Evolutionary conservation across 1,140 invertebrate species (phyloP), one percentile per base, ranked within the genome.

Genomic region (Melipona quadrifasciata): DNA sequence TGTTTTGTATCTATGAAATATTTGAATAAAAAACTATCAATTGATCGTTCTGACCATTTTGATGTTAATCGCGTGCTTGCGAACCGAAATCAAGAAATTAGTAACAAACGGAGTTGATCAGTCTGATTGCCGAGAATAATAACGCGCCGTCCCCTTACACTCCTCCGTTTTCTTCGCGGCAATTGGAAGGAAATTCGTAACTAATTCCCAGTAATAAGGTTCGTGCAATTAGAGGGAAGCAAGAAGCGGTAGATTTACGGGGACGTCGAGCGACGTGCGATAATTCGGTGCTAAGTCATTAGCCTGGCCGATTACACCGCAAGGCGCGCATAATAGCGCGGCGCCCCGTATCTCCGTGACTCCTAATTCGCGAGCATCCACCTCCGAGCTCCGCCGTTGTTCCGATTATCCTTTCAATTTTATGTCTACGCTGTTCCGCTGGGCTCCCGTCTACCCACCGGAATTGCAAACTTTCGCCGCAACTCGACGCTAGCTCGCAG

Each of bases 201-300:
- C 88, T 89, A 89, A 89, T 89, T 89, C 70, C 68, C 24, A 68
- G 57, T 72, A 78, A 86, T 84, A 89, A 80, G 73, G 82, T 82
- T 65, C 55, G 65, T 31, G 77, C 84, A 89, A 89, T 89, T 89
- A 89, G 77, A 39, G 84, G 73, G 80, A 80, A 78, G 74, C 47
- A 76, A 65, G 78, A 73, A 57, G 39, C 78, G 78, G 80, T 86
- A 86, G 80, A 89, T 89, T 89, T 89, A 89, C 84, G 84, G 77
- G 85, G 84, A 71, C 88, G 84, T 86, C 87, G 84, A 64, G 65
- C 80, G 84, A 78, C 80, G 77, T 51, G 84, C 81, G 88, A 89
- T 89, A 89, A 89, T 89, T 89, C 88, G 88, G 85, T 80, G 87
- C 81, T 89, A 89, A 89, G 88, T 89, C 87, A 89, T 89, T 89